Base-by-base conservation (phyloP, 2,113 vertebrate species). In the Notiomystis cincta region DNA sequence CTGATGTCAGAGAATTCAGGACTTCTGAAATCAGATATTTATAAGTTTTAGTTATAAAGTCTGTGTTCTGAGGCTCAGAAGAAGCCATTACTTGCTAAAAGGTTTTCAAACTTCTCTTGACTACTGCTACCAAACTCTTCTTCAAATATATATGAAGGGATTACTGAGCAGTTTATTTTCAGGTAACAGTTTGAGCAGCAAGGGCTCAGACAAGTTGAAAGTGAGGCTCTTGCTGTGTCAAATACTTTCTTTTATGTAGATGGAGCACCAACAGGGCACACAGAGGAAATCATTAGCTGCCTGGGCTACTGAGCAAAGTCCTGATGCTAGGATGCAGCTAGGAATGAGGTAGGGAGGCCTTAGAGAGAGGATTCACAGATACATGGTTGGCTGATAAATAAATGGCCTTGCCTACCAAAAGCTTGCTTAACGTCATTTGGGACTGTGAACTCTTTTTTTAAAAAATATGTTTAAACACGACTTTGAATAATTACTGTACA, bases 151-250 rank as follows among this genome's bases (percentile, higher is more conserved):
- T 72, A 71, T 71, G 70, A 80, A 31, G 23, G 44, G 54, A 87
- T 60, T 92, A 84, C 81, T 66, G 66, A 57, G 47, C 72, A 82
- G 48, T 87, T 91, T 60, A 88, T 94, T 90, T 87, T 92, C 79
- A 73, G 42, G 66, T 82, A 93, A 58, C 37, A 54, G 57, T 82
- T 79, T 45, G 78, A 96, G 45, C 90, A 94, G 65, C 71, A 85
- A 93, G 79, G n/a, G 57, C 56, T 51, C 79, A 80, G 81, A 84
- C 37, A 95, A 60, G 78, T 77, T 94, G 79, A 90, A 96, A 94
- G 92, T 33, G 15, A 84, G 69, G 42, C 79, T 92, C 38, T 95
- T 89, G 71, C 94, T 76, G 64, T 77, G 92, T 67, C 94, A 93
- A 78, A 92, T 73, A 45, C 37, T 89, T 54, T 83, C 82, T 94